Conservation (phyloP, 1,140 invertebrate genomes). For the Bombus huntii region DNA sequence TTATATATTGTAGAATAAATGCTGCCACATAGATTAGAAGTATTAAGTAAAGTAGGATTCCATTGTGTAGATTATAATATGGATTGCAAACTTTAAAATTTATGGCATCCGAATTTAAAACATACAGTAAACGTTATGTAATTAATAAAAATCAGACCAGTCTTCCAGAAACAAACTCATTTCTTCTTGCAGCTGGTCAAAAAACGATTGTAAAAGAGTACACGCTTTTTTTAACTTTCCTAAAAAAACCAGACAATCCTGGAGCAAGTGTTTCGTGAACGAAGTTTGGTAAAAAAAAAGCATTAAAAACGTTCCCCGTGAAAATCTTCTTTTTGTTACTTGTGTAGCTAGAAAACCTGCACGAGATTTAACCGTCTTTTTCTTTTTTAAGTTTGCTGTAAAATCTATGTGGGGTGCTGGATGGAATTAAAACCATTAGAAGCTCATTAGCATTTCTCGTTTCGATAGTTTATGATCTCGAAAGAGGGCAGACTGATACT, state of each 20-base stretch:
- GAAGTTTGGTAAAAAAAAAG: not conserved
- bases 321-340: conserved; percentile 22
- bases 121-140: not conserved
- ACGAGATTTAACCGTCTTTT: not conserved
- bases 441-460: conserved; percentile 73
- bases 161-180: conserved; percentile 73
- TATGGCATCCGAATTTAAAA: not conserved
- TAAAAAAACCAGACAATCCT: not conserved
- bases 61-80: not conserved
- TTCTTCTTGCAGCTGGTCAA: conserved; percentile 72
- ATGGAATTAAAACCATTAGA: conserved; percentile 60
- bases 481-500: conserved; percentile 54
- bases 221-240: conserved; percentile 4
- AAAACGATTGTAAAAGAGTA: conserved; percentile 19
- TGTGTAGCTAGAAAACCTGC: not conserved
- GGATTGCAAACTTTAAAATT: not conserved
- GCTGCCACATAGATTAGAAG: no score
- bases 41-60: no score
- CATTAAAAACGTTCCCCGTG: not conserved
- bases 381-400: not conserved
- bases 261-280: conserved; percentile 60
- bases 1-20: no score
- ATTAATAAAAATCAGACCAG: conserved; percentile 58
- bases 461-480: conserved; percentile 65
- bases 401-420: not conserved